These are phyloP conservation scores for Ctena decussata DNA, from an alignment of 2,888 invertebrate genomes.

Conservation along the genomic window DNA sequence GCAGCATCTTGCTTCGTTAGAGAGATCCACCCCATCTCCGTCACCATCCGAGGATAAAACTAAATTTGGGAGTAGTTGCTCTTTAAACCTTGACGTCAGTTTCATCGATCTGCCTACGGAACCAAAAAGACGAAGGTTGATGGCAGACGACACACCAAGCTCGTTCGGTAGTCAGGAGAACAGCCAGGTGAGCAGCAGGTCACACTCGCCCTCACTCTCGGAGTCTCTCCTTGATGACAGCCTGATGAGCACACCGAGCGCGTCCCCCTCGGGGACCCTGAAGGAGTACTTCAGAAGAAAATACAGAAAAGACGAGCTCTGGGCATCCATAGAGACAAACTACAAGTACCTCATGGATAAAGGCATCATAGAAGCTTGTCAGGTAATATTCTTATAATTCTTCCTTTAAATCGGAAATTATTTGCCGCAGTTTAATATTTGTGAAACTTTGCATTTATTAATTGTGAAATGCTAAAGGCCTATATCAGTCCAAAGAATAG, in stretches of 20 bases:
- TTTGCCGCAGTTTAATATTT: too few relatives aligned
- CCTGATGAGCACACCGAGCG: conserved; percentile 74
- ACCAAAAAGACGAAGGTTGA: conserved; percentile 78
- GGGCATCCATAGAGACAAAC: conserved; percentile 96
- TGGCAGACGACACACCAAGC: conserved; percentile 71
- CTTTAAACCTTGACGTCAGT: conserved; percentile 52
- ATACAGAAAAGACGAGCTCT: conserved; percentile 92
- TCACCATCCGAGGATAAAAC: conserved; percentile 43
- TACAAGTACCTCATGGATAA: conserved; percentile 98
- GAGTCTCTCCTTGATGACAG: conserved; percentile 73
- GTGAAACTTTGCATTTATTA: too few relatives aligned
- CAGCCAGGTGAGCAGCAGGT: conserved; percentile 74
- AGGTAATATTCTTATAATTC: too few relatives aligned
- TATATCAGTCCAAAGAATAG: too few relatives aligned
- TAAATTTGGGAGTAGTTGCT: conserved; percentile 60
- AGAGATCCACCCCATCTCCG: conserved; percentile 45
- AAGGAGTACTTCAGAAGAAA: conserved; percentile 81
- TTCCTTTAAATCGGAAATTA: too few relatives aligned
- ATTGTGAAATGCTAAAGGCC: too few relatives aligned
- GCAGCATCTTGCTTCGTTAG: conserved; percentile 53
- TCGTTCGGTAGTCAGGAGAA: conserved; percentile 73
- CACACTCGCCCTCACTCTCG: conserved; percentile 77
- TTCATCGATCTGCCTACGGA: conserved; percentile 74
- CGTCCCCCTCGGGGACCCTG: conserved; percentile 76
- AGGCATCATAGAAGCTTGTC: conserved; percentile 96